Evolutionary conservation across 2,888 invertebrate genomes (phyloP).

Genomic region (Ecdyonurus torrentis): DNA sequence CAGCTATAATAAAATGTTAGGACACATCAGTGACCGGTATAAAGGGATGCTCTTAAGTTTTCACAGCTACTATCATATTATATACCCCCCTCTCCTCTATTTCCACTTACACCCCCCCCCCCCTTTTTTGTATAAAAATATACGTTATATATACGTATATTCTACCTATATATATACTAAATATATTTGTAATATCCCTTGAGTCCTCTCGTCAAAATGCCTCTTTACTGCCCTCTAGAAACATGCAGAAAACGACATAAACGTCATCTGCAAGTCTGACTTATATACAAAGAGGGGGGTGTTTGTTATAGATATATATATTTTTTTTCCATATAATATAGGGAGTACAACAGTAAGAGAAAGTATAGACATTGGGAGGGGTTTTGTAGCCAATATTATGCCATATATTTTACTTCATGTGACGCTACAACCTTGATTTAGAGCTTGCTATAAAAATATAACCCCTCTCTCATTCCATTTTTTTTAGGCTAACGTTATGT

Average conservation of each 20-base stretch:
- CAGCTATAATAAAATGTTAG: neutral
- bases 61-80: no score
- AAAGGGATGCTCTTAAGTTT: neutral
- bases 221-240: constrained; percentile 1
- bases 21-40: neutral
- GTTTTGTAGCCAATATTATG: neutral
- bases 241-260: neutral
- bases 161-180: neutral
- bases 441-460: constrained; percentile 1
- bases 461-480: neutral
- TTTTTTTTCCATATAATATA: neutral
- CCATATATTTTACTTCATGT: constrained; percentile 2
- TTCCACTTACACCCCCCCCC: neutral
- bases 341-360: neutral
- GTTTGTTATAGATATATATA: neutral
- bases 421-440: constrained; percentile 1
- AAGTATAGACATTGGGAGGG: neutral
- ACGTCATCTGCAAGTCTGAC: constrained; percentile 1
- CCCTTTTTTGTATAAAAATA: neutral
- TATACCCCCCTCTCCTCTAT: no score
- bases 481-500: neutral
- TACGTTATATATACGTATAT: neutral
- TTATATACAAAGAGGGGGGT: neutral
- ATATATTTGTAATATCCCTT: neutral
- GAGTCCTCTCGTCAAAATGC: neutral